These are phyloP conservation scores for Ptychoptera albimana DNA, from an alignment of 2,888 invertebrate species.

Conservation along the genomic window DNA sequence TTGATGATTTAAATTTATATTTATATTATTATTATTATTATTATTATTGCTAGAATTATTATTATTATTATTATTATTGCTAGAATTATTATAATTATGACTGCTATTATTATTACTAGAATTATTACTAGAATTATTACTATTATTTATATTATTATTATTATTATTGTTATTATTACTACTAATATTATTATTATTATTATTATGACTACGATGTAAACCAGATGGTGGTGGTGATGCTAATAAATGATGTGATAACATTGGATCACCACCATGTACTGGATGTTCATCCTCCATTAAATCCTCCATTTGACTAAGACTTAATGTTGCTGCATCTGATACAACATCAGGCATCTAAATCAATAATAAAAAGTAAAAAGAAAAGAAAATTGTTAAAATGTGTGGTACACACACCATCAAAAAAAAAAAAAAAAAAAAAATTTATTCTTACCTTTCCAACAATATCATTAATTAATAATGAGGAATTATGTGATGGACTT, in stretches of 20 bases:
- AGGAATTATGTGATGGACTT: conserved; percentile 15
- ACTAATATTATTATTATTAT: conserved; percentile 4
- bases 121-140: too few relatives aligned
- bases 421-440: background rate
- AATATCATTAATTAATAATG: conserved; percentile 26
- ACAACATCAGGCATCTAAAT: conserved; percentile 40
- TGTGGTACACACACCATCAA: background rate
- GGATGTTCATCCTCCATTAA: conserved; percentile 46
- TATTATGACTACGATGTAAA: conserved; percentile 9
- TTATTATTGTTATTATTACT: conserved; percentile 6
- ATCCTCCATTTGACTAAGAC: conserved; percentile 46
- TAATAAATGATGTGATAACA: conserved; percentile 34
- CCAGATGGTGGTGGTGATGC: conserved; percentile 31
- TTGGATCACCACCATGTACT: conserved; percentile 43
- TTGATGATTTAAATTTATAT: conserved; percentile 1
- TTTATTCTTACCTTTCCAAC: conserved; percentile 23
- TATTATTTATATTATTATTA: conserved; percentile 3
- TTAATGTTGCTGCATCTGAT: conserved; percentile 35
- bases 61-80: conserved; percentile 8
- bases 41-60: conserved; percentile 11
- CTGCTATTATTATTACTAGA: too few relatives aligned
- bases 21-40: conserved; percentile 7
- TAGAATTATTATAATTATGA: conserved; percentile 3
- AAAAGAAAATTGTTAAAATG: background rate
- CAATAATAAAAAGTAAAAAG: conserved; percentile 5